Conservation (phyloP, 2,888 invertebrate genomes). For the Conops quadrifasciatus region DNA sequence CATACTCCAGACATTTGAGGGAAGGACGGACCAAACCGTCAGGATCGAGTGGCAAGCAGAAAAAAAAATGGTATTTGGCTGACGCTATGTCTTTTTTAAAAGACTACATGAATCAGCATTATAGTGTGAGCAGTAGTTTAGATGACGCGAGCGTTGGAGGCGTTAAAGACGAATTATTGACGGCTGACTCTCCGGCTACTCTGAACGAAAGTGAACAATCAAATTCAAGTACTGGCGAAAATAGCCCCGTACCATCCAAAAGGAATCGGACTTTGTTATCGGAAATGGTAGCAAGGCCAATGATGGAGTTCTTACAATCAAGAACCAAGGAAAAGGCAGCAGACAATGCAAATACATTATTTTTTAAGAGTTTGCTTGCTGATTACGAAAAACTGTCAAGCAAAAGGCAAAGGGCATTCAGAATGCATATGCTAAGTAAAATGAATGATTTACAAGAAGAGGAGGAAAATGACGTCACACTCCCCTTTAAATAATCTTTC, state of each 20-base stretch:
- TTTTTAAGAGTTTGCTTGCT: constrained; percentile 36
- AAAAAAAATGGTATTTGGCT: constrained; percentile 35
- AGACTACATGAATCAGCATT: constrained; percentile 16
- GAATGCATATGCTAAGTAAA: constrained; percentile 31
- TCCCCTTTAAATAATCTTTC: too few relatives aligned
- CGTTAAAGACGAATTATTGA: too few relatives aligned
- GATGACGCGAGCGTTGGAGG: too few relatives aligned
- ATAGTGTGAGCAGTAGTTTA: not conserved
- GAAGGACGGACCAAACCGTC: constrained; percentile 27
- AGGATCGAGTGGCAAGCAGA: constrained; percentile 29
- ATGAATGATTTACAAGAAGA: constrained; percentile 35
- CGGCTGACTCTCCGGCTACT: too few relatives aligned
- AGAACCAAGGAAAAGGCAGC: constrained; percentile 27
- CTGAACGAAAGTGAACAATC: too few relatives aligned
- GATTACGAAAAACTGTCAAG: constrained; percentile 36
- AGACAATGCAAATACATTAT: constrained; percentile 36
- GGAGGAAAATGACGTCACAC: constrained; percentile 22
- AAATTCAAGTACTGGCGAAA: not conserved
- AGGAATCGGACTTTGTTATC: constrained; percentile 22
- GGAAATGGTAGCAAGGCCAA: constrained; percentile 29
- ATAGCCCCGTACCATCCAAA: constrained; percentile 31
- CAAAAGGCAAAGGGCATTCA: constrained; percentile 33
- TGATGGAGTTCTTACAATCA: constrained; percentile 27
- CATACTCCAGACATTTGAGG: constrained; percentile 37
- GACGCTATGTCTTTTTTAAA: constrained; percentile 36